Base-by-base conservation (phyloP, 1,140 invertebrate genomes). In the Brachionus angularis region DNA sequence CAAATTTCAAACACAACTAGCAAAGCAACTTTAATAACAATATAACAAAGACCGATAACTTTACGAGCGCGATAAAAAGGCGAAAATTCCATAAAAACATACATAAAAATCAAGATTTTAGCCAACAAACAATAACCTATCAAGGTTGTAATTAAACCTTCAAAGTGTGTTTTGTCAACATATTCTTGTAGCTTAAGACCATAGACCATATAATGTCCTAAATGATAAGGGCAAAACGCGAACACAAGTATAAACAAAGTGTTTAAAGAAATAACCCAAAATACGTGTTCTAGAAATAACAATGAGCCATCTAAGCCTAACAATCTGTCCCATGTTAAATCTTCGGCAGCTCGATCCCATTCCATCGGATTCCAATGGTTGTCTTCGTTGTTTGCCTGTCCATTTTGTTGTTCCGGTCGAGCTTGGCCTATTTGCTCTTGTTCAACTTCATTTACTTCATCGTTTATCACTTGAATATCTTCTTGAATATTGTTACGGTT, bases 181-280 rank as follows among this genome's bases (percentile, higher is more conserved):
- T 88, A 84, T 62, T 89, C 87, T 75, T 89, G 86, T 67, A 93
- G 79, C 52, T 89, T 88, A 72, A 93, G 84, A 27, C 87, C 84
- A 14, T 86, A 85, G 46, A 96, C 85, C 16, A 89, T 87, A 73
- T 90, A 86, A 73, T 90, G 87, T 1, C 96, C 95, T 81, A 97
- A 91, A 76, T 95, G 91, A 77, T 96, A 96, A 0, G 95, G 95
- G 76, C 89, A 92, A 77, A 95, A 97, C 36, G 95, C 96, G 80
- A 86, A 87, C 70, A 97, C 86, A 14, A 88, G 76, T 72, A 98
- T 96, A 79, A 97, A 98, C 18, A 98, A 83, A 3, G 93, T 95
- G 78, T 98, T 98, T 4, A 98, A 83, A 0, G 93, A 95, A 5
- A 97, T 91, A 7, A 97, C 93, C 95, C 95, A 99, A 79, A 98